Percentiles rank a stretch among this genome's conserved stretches.
phyloP scores from a whole-genome alignment of 2,797 vertebrate species.

The Setipinna tenuifilis region DNA sequence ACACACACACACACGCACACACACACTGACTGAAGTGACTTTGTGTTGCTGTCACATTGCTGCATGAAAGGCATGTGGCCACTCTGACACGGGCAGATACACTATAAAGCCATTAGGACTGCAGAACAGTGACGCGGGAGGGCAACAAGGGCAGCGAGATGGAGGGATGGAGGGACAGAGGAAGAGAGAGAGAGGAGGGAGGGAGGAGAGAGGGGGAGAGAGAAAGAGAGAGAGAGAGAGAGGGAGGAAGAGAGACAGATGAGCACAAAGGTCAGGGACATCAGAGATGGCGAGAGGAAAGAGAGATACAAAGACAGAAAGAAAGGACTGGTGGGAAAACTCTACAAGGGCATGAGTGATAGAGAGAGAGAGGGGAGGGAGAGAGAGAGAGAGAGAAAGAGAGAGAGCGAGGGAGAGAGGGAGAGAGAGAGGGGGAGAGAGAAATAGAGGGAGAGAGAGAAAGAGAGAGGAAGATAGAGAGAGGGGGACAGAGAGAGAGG shows the following conservation, averaged over 20 bases:
- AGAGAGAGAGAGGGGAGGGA: neutral
- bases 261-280: no score
- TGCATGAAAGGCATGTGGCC: constrained; percentile 38
- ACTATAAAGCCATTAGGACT: neutral
- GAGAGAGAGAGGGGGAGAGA: neutral
- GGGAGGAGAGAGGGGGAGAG: neutral
- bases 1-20: constrained; percentile 13
- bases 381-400: neutral
- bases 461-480: no score
- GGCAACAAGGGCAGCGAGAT: neutral
- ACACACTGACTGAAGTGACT: neutral
- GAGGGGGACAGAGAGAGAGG: no score
- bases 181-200: neutral
- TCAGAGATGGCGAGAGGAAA: no score
- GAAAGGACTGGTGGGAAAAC: neutral
- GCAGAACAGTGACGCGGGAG: neutral
- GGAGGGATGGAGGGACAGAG: neutral
- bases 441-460: neutral
- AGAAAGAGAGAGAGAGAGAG: neutral
- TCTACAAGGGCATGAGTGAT: neutral
- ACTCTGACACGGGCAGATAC: constrained; percentile 29
- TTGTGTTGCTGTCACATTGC: constrained; percentile 36
- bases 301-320: neutral
- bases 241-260: neutral
- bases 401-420: neutral